phyloP scores from a whole-genome alignment of 2,888 invertebrate species.

The Perizoma affinitatum region DNA sequence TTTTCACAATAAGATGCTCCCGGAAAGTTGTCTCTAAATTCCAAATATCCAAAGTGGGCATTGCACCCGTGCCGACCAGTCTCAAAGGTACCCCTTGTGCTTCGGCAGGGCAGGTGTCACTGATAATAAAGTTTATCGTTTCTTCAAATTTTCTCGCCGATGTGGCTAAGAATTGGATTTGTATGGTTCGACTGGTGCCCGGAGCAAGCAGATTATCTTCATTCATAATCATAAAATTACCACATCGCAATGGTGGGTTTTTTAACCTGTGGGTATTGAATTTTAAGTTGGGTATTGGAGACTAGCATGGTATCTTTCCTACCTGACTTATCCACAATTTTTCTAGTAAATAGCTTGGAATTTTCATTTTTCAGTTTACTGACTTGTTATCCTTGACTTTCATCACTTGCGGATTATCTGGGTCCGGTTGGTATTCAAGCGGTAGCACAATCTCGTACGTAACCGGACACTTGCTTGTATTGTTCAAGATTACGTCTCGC shows the following conservation, averaged over 20 bases:
- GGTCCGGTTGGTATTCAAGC: constrained; percentile 51
- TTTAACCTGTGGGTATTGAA: constrained; percentile 55
- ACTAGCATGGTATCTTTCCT: too few species aligned
- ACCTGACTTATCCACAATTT: too few species aligned
- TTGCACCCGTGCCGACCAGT: constrained; percentile 80
- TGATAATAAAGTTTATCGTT: constrained; percentile 72
- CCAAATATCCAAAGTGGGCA: constrained; percentile 83
- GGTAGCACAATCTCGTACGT: constrained; percentile 75
- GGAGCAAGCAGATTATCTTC: constrained; percentile 76
- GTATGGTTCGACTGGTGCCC: constrained; percentile 69
- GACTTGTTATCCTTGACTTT: constrained; percentile 66
- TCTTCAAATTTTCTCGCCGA: constrained; percentile 66
- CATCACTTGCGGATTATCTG: constrained; percentile 36
- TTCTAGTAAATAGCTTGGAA: too few species aligned
- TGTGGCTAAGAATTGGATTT: constrained; percentile 69
- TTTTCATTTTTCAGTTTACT: constrained; percentile 18
- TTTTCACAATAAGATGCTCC: constrained; percentile 84
- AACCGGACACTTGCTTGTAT: constrained; percentile 85
- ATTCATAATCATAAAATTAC: constrained; percentile 72
- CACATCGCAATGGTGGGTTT: constrained; percentile 70
- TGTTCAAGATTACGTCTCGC: constrained; percentile 83
- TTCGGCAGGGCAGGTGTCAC: constrained; percentile 79
- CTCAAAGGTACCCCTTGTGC: constrained; percentile 74
- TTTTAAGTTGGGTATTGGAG: too few species aligned
- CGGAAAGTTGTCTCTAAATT: constrained; percentile 84